These are phyloP conservation scores for Phoeniculus purpureus DNA, from an alignment of 2,797 vertebrate genomes.

Conservation along the genomic window DNA sequence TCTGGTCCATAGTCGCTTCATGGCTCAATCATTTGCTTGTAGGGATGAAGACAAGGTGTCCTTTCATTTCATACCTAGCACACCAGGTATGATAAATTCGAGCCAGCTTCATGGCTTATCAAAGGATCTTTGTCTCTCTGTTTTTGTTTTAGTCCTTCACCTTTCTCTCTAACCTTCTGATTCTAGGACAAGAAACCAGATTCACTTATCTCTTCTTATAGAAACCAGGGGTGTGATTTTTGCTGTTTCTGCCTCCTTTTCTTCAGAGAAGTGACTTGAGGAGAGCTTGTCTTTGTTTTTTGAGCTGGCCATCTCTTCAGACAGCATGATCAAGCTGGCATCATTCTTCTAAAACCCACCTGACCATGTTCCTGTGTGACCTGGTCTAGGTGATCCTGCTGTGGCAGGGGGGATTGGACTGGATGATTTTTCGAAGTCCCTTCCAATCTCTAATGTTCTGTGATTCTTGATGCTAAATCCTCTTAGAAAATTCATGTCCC, in stretches of 20 bases:
- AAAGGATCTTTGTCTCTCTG: background rate
- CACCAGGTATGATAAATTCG: background rate
- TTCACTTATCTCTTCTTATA: background rate
- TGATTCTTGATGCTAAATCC: background rate
- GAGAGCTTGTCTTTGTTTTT: background rate
- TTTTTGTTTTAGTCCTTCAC: background rate
- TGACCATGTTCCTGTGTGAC: too few relatives aligned
- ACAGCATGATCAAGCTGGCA: background rate
- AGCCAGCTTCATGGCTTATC: background rate
- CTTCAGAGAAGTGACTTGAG: background rate
- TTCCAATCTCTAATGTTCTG: too few relatives aligned
- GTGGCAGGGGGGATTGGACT: too few relatives aligned
- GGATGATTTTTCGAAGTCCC: too few relatives aligned
- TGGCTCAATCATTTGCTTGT: conserved; percentile 2
- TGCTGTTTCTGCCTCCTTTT: background rate
- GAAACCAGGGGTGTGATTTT: background rate
- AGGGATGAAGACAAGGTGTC: background rate
- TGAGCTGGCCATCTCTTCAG: background rate
- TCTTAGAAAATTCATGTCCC: background rate
- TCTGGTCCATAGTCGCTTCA: background rate
- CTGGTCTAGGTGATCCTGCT: too few relatives aligned
- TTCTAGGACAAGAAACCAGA: background rate
- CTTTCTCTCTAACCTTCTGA: background rate
- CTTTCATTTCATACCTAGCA: background rate
- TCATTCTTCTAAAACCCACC: background rate